These are phyloP conservation scores for Andinoacara biseriatus DNA, from an alignment of 2,113 vertebrate genomes.

Conservation along the genomic window DNA sequence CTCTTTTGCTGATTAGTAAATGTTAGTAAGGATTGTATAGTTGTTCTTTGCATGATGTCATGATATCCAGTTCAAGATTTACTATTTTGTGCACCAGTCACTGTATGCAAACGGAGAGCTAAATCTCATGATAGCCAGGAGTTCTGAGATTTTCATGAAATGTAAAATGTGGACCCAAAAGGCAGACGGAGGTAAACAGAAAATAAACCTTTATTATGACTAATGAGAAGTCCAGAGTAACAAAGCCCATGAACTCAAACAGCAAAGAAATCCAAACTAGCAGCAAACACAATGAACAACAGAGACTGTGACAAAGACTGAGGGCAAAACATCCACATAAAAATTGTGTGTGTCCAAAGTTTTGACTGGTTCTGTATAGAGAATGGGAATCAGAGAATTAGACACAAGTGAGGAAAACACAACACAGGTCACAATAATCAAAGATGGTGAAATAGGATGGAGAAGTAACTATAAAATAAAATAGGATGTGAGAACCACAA, in stretches of 20 bases:
- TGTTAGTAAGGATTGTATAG: accelerated
- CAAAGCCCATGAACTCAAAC: neutral
- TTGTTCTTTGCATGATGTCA: neutral
- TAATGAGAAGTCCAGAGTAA: neutral
- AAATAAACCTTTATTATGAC: neutral
- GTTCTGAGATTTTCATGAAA: neutral
- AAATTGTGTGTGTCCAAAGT: neutral
- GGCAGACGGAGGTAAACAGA: neutral
- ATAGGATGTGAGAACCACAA: neutral
- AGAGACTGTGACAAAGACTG: neutral
- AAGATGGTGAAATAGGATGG: neutral
- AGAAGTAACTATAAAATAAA: neutral
- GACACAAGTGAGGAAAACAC: neutral
- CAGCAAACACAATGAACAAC: neutral
- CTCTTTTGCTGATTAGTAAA: no score
- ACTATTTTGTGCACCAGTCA: neutral
- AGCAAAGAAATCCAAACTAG: neutral
- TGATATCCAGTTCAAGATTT: no score
- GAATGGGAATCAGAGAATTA: neutral
- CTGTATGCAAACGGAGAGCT: neutral
- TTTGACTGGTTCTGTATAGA: neutral
- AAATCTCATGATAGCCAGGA: neutral
- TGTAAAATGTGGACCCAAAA: neutral
- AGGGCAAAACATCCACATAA: neutral
- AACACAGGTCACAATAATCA: neutral